Conservation (phyloP, 1,140 invertebrate species). For the Drosophila watanabei region DNA sequence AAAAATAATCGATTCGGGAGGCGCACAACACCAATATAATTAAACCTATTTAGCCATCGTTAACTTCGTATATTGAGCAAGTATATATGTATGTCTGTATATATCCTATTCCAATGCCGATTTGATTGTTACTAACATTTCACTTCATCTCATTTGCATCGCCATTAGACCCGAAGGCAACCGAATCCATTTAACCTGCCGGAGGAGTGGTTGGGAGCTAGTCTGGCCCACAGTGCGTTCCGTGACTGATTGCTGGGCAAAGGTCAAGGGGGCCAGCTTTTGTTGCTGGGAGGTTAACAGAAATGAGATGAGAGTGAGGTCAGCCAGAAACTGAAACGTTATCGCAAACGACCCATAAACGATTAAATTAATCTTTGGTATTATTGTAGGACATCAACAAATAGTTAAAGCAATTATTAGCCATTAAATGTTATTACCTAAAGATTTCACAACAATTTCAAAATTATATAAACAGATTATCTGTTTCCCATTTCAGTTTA, state of each 20-base stretch:
- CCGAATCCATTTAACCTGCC: slow-evolving; percentile 30
- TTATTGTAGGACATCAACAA: slow-evolving; percentile 2
- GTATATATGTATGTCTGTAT: slow-evolving; percentile 9
- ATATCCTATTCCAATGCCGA: slow-evolving; percentile 49
- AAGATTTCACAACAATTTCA: not conserved
- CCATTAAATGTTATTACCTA: not conserved
- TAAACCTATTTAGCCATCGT: slow-evolving; percentile 57
- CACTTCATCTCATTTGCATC: slow-evolving; percentile 36
- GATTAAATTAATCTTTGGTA: slow-evolving; percentile 1
- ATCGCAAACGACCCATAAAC: slow-evolving; percentile 9
- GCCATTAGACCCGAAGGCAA: slow-evolving; percentile 26
- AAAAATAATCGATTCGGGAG: slow-evolving; percentile 62
- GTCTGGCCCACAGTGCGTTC: slow-evolving; percentile 33
- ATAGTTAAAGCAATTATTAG: not conserved
- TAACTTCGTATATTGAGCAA: slow-evolving; percentile 61
- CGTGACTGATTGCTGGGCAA: slow-evolving; percentile 8
- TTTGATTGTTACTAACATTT: slow-evolving; percentile 48
- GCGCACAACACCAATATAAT: slow-evolving; percentile 68
- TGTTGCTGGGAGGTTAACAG: slow-evolving; percentile 4
- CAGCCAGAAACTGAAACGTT: slow-evolving; percentile 5
- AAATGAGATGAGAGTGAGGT: slow-evolving; percentile 12
- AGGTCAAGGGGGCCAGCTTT: slow-evolving; percentile 11
- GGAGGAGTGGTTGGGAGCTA: slow-evolving; percentile 19
- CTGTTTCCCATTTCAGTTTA: not conserved
- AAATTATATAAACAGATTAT: not conserved